A percentile compares a stretch with the other conserved stretches of the same genome.
phyloP scores from a whole-genome alignment of 2,113 vertebrate genomes.

The Ameiurus melas region DNA sequence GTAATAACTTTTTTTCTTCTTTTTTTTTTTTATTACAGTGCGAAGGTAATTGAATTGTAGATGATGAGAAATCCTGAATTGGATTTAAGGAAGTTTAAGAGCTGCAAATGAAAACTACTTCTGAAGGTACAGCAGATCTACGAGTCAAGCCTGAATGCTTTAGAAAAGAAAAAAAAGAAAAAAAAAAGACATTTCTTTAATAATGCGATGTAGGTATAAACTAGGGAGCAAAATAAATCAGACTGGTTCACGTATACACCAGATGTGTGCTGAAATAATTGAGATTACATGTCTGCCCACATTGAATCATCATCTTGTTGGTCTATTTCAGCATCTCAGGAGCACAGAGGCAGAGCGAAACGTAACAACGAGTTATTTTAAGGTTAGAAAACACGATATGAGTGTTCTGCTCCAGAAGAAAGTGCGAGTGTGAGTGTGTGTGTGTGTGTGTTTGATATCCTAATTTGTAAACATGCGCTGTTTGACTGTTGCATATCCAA shows the following conservation, averaged over 20 bases:
- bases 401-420: not conserved
- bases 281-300: slow-evolving; percentile 1
- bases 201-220: not conserved
- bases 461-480: not conserved
- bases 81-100: not conserved
- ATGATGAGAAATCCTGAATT: not conserved
- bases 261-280: not conserved
- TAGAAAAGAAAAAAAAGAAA: too few relatives aligned
- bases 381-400: not conserved
- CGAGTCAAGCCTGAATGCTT: not conserved
- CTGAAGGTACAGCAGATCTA: not conserved
- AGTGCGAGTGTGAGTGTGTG: not conserved
- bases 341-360: slow-evolving; percentile 3
- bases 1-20: too few relatives aligned
- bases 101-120: not conserved
- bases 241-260: not conserved
- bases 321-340: not conserved
- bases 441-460: not conserved
- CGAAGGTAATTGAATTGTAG: not conserved
- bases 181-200: not conserved
- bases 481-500: not conserved
- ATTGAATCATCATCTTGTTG: slow-evolving; percentile 1
- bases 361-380: slow-evolving; percentile 27
- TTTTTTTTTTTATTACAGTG: not conserved
- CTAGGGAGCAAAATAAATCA: not conserved